A percentile compares a stretch with the other conserved stretches of the same genome.
Evolutionary conservation across 2,797 vertebrate genomes (phyloP).

Genomic region (Semotilus atromaculatus): DNA sequence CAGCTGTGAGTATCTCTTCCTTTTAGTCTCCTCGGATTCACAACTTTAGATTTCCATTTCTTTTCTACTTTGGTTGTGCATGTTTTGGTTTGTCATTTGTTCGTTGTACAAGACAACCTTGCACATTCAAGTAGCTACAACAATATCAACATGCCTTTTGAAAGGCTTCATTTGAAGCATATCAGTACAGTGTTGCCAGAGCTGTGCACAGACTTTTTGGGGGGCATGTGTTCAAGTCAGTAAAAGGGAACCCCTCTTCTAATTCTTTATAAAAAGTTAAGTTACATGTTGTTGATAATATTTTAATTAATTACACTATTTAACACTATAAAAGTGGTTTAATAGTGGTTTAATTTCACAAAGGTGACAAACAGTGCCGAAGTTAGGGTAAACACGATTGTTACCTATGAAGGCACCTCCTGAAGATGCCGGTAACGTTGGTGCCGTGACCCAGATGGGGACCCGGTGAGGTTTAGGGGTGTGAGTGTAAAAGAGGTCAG

Average conservation of each 20-base stretch:
- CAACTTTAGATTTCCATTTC: neutral
- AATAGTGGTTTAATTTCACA: neutral
- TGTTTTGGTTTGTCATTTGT: neutral
- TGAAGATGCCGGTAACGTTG: neutral
- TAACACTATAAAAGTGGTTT: neutral
- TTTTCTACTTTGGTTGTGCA: neutral
- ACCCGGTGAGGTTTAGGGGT: neutral
- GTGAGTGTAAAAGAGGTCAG: neutral
- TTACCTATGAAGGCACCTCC: neutral
- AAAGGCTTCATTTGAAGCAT: neutral
- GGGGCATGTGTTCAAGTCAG: neutral
- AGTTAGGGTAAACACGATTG: neutral
- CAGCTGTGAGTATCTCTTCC: constrained; percentile 89
- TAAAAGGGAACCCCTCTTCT: too few species aligned
- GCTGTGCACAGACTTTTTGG: neutral
- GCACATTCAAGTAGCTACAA: neutral
- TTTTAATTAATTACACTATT: neutral
- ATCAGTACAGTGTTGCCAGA: neutral
- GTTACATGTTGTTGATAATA: neutral
- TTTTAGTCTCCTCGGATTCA: neutral
- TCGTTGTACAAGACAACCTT: neutral
- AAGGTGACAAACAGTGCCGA: neutral
- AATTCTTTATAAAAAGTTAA: too few species aligned
- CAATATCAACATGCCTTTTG: neutral
- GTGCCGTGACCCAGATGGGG: neutral